Percentiles rank a stretch among this genome's conserved stretches.
These are phyloP conservation scores for Watsonalla binaria DNA, from an alignment of 2,888 invertebrate species.

Conservation along the genomic window DNA sequence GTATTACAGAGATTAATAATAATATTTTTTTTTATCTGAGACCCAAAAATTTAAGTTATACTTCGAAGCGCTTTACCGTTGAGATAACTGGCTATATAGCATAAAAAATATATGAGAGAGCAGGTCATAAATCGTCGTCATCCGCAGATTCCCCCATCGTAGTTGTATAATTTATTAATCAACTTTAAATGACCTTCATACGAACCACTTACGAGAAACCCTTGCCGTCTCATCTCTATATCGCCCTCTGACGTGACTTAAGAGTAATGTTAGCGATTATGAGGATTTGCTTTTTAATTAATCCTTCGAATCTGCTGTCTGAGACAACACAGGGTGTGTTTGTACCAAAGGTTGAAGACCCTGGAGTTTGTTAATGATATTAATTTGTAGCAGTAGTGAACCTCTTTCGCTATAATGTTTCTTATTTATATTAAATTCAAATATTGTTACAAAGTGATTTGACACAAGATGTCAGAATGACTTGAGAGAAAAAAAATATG, in stretches of 20 bases:
- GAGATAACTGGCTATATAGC: not conserved
- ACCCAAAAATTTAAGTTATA: too few species aligned
- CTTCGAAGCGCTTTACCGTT: too few species aligned
- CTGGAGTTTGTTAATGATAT: too few species aligned
- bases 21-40: too few species aligned
- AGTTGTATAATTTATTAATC: slow-evolving; percentile 42
- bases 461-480: too few species aligned
- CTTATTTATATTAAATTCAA: too few species aligned
- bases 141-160: slow-evolving; percentile 1
- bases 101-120: not conserved
- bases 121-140: not conserved
- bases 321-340: not conserved
- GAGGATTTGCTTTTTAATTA: not conserved
- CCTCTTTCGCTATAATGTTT: too few species aligned
- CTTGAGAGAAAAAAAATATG: too few species aligned
- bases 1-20: too few species aligned
- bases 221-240: not conserved
- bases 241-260: not conserved
- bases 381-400: too few species aligned
- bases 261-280: not conserved
- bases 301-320: not conserved
- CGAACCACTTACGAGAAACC: not conserved
- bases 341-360: not conserved
- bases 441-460: too few species aligned
- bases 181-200: slow-evolving; percentile 10